phyloP scores from a whole-genome alignment of 1,140 invertebrate genomes.

The Venturia canescens region DNA sequence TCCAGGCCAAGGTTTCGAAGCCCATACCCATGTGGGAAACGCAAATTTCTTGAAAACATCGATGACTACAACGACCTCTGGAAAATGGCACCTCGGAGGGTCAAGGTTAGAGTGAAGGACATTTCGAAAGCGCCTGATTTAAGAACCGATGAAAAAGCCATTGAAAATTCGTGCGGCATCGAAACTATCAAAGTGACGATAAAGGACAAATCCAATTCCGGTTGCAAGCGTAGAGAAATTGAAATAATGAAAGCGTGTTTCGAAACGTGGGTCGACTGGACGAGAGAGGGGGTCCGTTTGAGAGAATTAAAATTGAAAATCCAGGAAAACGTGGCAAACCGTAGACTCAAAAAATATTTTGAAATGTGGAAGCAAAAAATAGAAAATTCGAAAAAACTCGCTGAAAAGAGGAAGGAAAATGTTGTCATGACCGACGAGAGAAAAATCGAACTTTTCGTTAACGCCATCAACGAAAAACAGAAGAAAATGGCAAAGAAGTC shows the following conservation, averaged over 20 bases:
- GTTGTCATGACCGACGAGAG: constrained; percentile 59
- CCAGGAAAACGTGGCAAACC: constrained; percentile 44
- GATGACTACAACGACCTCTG: constrained; percentile 64
- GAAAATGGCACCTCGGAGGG: constrained; percentile 45
- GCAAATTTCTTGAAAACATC: constrained; percentile 57
- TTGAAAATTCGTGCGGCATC: constrained; percentile 10
- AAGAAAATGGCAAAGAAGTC: constrained; percentile 58
- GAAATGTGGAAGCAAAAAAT: constrained; percentile 58
- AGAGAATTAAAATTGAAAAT: constrained; percentile 61
- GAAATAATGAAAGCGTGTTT: constrained; percentile 58
- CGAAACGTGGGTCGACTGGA: constrained; percentile 53
- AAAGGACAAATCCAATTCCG: constrained; percentile 65
- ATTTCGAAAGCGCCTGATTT: constrained; percentile 20
- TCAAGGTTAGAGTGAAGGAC: constrained; percentile 47
- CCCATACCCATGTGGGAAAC: constrained; percentile 55
- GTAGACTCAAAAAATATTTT: constrained; percentile 57
- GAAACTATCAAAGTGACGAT: constrained; percentile 71
- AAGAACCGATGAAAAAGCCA: neutral
- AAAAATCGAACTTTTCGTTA: constrained; percentile 70
- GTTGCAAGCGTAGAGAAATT: constrained; percentile 52
- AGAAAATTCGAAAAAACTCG: constrained; percentile 36
- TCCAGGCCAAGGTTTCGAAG: constrained; percentile 60
- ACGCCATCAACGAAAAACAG: constrained; percentile 66
- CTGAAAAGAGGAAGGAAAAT: constrained; percentile 47
- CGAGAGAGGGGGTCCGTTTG: constrained; percentile 53